Percentiles rank a stretch among this genome's conserved stretches.
phyloP scores from a whole-genome alignment of 2,888 invertebrate genomes.

The Calephelis perditalis region DNA sequence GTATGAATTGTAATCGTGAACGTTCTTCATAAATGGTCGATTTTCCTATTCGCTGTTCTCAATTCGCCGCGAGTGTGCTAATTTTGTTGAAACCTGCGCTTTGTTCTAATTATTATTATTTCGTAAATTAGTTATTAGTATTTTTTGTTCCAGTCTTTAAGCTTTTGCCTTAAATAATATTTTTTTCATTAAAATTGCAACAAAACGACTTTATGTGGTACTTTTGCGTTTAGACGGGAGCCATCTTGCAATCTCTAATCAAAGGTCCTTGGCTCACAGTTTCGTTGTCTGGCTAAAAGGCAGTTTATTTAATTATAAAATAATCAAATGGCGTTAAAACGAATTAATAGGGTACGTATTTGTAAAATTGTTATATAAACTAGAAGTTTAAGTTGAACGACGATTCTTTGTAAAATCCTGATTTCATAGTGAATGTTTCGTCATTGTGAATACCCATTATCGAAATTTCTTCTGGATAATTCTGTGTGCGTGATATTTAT shows the following conservation, averaged over 20 bases:
- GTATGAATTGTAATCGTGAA: constrained; percentile 40
- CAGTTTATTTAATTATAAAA: constrained; percentile 84
- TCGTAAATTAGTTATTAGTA: constrained; percentile 70
- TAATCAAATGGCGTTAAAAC: constrained; percentile 96
- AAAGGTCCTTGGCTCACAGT: constrained; percentile 90
- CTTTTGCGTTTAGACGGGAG: constrained; percentile 88
- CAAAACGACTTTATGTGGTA: constrained; percentile 83
- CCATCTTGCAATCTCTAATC: constrained; percentile 93
- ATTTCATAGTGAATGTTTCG: constrained; percentile 79
- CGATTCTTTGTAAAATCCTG: constrained; percentile 62
- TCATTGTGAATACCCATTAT: constrained; percentile 81
- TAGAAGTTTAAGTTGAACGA: constrained; percentile 39
- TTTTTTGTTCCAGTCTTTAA: constrained; percentile 59
- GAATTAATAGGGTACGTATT: constrained; percentile 95
- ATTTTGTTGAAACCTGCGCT: constrained; percentile 61
- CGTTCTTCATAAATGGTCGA: constrained; percentile 69
- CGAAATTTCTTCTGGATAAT: constrained; percentile 78
- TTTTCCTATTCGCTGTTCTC: constrained; percentile 76
- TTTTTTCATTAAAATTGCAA: constrained; percentile 56
- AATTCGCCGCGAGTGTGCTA: constrained; percentile 67
- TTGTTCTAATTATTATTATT: constrained; percentile 61
- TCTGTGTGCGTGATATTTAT: constrained; percentile 58
- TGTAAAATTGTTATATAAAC: constrained; percentile 47
- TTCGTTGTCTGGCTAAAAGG: constrained; percentile 89
- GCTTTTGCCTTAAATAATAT: constrained; percentile 49